Conservation (phyloP, 2,888 invertebrate species). For the Lepeophtheirus nordmannii region DNA sequence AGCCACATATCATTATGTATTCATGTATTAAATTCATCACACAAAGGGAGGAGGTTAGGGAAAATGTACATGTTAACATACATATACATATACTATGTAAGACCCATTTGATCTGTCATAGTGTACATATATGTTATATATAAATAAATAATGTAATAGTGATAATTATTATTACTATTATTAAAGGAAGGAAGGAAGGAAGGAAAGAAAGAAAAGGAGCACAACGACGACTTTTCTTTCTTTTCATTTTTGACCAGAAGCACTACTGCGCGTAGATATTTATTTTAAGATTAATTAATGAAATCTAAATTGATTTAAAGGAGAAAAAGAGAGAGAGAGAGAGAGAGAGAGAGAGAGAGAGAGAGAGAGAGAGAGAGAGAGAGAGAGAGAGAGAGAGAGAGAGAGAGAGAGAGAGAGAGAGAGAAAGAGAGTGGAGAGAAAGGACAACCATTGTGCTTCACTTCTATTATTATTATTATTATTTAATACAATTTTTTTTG, state of each 20-base stretch:
- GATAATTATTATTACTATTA: too few relatives aligned
- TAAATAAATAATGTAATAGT: too few relatives aligned
- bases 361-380: constrained; percentile 19
- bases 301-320: too few relatives aligned
- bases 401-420: constrained; percentile 20
- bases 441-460: constrained; percentile 16
- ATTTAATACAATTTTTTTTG: neutral
- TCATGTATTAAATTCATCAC: neutral
- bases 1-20: too few relatives aligned
- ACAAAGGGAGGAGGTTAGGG: constrained; percentile 8
- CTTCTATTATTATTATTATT: constrained; percentile 14
- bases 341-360: constrained; percentile 17
- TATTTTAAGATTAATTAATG: too few relatives aligned
- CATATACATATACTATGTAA: too few relatives aligned
- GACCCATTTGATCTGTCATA: too few relatives aligned
- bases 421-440: too few relatives aligned
- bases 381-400: constrained; percentile 18
- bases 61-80: too few relatives aligned
- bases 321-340: constrained; percentile 19
- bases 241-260: too few relatives aligned
- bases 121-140: too few relatives aligned
- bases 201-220: constrained; percentile 22
- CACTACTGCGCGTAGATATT: too few relatives aligned
- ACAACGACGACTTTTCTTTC: neutral
- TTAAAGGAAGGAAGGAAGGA: neutral